Conservation (phyloP, 2,888 invertebrate genomes). For the Steinernema hermaphroditum region DNA sequence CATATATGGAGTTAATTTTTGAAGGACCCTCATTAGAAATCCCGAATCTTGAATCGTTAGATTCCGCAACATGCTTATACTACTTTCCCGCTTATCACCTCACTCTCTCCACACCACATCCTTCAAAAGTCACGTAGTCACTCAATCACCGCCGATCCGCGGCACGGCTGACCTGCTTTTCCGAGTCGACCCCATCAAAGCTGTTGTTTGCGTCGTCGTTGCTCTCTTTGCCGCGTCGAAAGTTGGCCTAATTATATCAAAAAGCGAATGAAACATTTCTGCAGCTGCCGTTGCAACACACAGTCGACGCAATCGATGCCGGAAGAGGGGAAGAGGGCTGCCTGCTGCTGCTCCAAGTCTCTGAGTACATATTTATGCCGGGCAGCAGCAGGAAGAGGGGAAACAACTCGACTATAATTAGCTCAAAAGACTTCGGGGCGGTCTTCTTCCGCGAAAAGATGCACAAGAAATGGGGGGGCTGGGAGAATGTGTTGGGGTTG, state of each 20-base stretch:
- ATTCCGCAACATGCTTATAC: too few relatives aligned
- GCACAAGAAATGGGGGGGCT: not conserved
- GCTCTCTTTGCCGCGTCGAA: not conserved
- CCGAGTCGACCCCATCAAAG: too few relatives aligned
- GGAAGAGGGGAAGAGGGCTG: too few relatives aligned
- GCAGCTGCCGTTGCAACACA: not conserved
- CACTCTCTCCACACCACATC: too few relatives aligned
- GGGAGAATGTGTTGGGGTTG: not conserved
- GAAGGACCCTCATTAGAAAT: too few relatives aligned
- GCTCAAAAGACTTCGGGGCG: not conserved
- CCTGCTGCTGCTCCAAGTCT: not conserved
- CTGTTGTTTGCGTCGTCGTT: not conserved
- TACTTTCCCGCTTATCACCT: too few relatives aligned
- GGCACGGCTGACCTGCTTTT: too few relatives aligned
- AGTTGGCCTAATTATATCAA: slow-evolving; percentile 7
- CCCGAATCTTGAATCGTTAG: too few relatives aligned
- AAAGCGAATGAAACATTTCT: not conserved
- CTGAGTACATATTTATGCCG: slow-evolving; percentile 25
- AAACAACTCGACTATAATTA: slow-evolving; percentile 7
- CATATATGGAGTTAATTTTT: too few relatives aligned
- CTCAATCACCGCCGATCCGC: too few relatives aligned
- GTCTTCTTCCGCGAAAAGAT: slow-evolving; percentile 8
- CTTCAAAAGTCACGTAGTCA: too few relatives aligned
- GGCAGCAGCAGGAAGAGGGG: not conserved
- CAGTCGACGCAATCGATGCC: too few relatives aligned